Percentiles rank a stretch among this genome's conserved stretches.
Evolutionary conservation across 2,113 vertebrate species (phyloP).

Genomic region (Eolophus roseicapilla): DNA sequence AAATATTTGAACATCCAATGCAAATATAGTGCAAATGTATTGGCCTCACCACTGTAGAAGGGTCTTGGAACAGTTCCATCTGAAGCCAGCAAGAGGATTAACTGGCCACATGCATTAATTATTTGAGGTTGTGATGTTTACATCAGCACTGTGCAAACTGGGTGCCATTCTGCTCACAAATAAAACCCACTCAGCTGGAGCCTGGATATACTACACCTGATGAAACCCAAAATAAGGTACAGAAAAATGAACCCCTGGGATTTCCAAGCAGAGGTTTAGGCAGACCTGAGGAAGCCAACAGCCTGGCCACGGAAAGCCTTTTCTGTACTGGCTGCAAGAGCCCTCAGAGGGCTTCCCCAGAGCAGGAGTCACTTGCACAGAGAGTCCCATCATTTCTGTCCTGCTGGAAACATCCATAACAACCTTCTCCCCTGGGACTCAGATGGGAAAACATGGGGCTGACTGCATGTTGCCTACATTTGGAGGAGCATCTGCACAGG

Average conservation of each 20-base stretch:
- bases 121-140: neutral
- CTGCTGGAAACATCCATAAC: neutral
- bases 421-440: neutral
- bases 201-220: neutral
- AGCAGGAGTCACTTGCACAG: neutral
- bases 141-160: neutral
- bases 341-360: neutral
- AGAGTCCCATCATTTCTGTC: neutral
- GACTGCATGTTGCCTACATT: neutral
- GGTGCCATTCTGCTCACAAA: neutral
- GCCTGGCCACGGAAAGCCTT: neutral
- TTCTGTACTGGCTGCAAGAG: neutral
- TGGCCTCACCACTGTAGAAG: constrained; percentile 8
- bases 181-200: neutral
- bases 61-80: neutral
- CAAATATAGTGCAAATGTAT: constrained; percentile 27
- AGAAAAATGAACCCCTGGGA: neutral
- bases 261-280: neutral
- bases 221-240: neutral
- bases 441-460: neutral
- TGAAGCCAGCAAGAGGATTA: neutral
- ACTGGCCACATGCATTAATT: neutral
- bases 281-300: neutral
- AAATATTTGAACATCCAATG: constrained; percentile 41
- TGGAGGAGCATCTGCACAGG: neutral